Percentiles rank a stretch among this genome's conserved stretches.
Conservation (phyloP, 2,797 vertebrate genomes). For the Ispidina lecontei region DNA sequence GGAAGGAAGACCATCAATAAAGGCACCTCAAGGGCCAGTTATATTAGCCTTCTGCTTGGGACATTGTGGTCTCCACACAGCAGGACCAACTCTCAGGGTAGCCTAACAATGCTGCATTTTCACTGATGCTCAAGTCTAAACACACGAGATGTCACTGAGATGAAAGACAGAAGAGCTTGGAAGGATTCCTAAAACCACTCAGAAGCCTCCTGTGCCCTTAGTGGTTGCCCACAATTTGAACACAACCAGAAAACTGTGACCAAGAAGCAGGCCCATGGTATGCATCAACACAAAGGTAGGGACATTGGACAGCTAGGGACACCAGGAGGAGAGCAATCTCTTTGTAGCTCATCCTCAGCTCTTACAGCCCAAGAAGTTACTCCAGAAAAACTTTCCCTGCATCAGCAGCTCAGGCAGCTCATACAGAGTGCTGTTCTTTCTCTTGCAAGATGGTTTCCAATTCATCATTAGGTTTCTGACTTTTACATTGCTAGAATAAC, state of each 20-base stretch:
- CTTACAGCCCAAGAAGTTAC: neutral
- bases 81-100: neutral
- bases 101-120: neutral
- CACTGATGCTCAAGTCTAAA: neutral
- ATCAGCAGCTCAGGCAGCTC: neutral
- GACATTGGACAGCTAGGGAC: neutral
- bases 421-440: accelerated
- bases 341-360: neutral
- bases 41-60: neutral
- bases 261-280: neutral
- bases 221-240: neutral
- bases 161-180: neutral
- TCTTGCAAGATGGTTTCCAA: neutral
- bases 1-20: neutral
- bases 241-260: neutral
- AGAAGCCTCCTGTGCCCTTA: neutral
- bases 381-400: neutral
- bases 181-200: neutral
- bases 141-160: neutral
- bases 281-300: neutral
- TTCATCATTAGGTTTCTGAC: neutral
- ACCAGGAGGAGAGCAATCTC: neutral
- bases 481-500: neutral
- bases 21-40: neutral
- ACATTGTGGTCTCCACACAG: neutral